phyloP scores from a whole-genome alignment of 2,888 invertebrate species.

The Baccha elongata region DNA sequence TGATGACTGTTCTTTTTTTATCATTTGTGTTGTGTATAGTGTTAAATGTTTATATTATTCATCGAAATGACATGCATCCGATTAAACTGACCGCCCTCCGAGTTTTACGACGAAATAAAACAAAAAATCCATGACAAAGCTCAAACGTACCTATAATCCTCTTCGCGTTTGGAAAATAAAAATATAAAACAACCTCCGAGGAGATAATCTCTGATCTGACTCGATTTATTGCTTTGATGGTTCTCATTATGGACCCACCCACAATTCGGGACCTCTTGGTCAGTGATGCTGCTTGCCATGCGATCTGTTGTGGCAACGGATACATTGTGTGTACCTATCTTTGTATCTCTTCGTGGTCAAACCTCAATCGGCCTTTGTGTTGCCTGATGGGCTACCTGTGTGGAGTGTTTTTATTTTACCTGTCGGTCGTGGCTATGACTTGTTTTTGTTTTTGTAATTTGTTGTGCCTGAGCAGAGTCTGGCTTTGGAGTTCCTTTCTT shows the following conservation, averaged over 20 bases:
- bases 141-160: constrained; percentile 26
- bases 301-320: constrained; percentile 36
- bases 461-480: not conserved
- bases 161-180: constrained; percentile 2
- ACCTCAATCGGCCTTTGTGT: constrained; percentile 69
- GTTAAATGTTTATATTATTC: constrained; percentile 43
- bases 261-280: constrained; percentile 71
- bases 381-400: constrained; percentile 59
- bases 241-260: constrained; percentile 72
- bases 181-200: constrained; percentile 17
- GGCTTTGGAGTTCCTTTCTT: constrained; percentile 54
- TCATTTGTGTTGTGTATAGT: constrained; percentile 8
- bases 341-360: constrained; percentile 61
- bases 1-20: constrained; percentile 16
- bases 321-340: constrained; percentile 41
- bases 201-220: constrained; percentile 61
- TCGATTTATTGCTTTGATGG: constrained; percentile 67
- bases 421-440: constrained; percentile 24
- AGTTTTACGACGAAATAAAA: constrained; percentile 26
- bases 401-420: constrained; percentile 62
- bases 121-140: constrained; percentile 26
- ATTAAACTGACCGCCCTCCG: constrained; percentile 67
- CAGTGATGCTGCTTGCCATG: constrained; percentile 43
- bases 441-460: constrained; percentile 8
- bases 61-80: constrained; percentile 63